Conservation (phyloP, 2,797 vertebrate species). For the Xiphophorus birchmanni region DNA sequence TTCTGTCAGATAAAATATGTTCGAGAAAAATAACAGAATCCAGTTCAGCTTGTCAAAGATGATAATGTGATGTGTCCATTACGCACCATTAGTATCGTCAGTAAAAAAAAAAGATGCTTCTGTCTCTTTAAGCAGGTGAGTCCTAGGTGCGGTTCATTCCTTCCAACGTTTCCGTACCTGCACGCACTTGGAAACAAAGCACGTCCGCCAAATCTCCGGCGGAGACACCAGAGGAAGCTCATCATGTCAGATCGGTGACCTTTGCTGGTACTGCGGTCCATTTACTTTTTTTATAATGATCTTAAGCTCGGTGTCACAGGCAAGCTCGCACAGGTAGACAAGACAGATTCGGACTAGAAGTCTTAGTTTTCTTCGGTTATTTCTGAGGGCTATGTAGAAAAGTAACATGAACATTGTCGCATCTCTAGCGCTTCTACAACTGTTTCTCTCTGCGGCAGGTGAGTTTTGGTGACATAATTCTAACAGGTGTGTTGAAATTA, state of each 20-base stretch:
- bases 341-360: slow-evolving; percentile 44
- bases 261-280: background rate
- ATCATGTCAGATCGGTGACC: slow-evolving; percentile 16
- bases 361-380: slow-evolving; percentile 19
- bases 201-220: background rate
- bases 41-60: background rate
- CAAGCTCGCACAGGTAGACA: slow-evolving; percentile 42
- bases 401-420: slow-evolving; percentile 54
- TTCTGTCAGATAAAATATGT: background rate
- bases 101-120: background rate
- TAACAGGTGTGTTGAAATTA: slow-evolving; percentile 8
- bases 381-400: slow-evolving; percentile 55
- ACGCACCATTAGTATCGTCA: too few relatives aligned
- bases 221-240: background rate
- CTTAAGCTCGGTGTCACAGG: background rate
- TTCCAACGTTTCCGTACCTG: slow-evolving; percentile 60
- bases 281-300: slow-evolving; percentile 29
- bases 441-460: slow-evolving; percentile 63
- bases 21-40: background rate
- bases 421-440: slow-evolving; percentile 42
- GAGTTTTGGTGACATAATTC: slow-evolving; percentile 26
- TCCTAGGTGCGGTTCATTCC: slow-evolving; percentile 60
- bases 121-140: slow-evolving; percentile 75
- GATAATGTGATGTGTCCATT: background rate
- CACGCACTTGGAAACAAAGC: slow-evolving; percentile 56